Evolutionary conservation across 2,888 invertebrate species (phyloP), one percentile per base, ranked within the genome.

Genomic region (Pemphredon lugubris): DNA sequence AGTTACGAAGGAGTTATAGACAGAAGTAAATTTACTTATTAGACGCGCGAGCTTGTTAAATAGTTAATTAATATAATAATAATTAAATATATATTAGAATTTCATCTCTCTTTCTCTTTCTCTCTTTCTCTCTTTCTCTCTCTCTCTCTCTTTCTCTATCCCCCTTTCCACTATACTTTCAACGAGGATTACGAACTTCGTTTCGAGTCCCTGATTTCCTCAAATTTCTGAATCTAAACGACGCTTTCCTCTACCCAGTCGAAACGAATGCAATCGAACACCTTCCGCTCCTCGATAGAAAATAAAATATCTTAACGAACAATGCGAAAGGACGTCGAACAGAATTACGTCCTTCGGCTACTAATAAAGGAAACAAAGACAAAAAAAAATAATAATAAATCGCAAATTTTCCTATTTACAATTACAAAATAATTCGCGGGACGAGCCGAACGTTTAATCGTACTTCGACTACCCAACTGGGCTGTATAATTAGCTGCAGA

Each of bases 31-130:
- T 20, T 59, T 32, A 23, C 23, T 40, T 45, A 55, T 68, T 68
- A 57, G 45, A 47, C 70, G 57, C 61, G 50, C 53, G 45, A 58
- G 37, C 54, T 48, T 32, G 71, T 78, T 80, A 80, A 78, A 81
- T 81, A 81, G 68, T 80, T 75, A 74, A 75, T 64, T 74, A 82
- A 75, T 72, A 76, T 77, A 81, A 84, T 83, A 78, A 82, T 77
- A 80, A 84, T 85, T 84, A 81, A 83, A 85, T 85, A 85, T 85
- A 85, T 85, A 85, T 85, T 85, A 85, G 75, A 84, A 84, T 85
- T 85, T 85, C 77, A 79, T 83, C 64, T 76, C 79, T 79, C 64
- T 60, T 50, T 55, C 58, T 53, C 40, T 50, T 26, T 59, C 42
- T 55, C 44, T 42, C 23, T 44, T 44, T 40, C 44, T 50, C 40